A percentile compares a stretch with the other conserved stretches of the same genome.
Evolutionary conservation across 2,797 vertebrate genomes (phyloP).

Genomic region (Gymnoscopelus braueri): DNA sequence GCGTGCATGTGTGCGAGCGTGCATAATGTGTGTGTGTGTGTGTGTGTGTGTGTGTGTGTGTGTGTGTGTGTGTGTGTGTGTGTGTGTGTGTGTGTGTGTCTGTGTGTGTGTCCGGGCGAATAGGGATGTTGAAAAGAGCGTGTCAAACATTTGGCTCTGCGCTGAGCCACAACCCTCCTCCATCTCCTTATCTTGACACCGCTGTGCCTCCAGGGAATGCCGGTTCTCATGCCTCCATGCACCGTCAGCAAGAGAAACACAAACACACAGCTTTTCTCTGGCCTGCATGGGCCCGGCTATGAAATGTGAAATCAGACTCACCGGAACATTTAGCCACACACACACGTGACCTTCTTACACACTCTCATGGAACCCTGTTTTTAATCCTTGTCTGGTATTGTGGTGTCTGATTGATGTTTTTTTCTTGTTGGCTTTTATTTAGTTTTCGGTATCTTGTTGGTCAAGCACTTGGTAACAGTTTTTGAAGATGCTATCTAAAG

Average conservation of each 20-base stretch:
- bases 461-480: too few species aligned
- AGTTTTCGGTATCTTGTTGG: too few species aligned
- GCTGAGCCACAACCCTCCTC: slow-evolving; percentile 68
- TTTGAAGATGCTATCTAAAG: too few species aligned
- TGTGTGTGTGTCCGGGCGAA: slow-evolving; percentile 19
- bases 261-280: slow-evolving; percentile 47
- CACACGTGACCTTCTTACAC: not conserved
- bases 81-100: slow-evolving; percentile 13
- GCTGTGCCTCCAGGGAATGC: slow-evolving; percentile 71
- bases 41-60: slow-evolving; percentile 16
- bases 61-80: slow-evolving; percentile 7
- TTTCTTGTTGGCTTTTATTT: too few species aligned
- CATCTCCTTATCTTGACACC: slow-evolving; percentile 73
- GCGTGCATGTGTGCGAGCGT: not conserved
- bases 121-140: slow-evolving; percentile 53
- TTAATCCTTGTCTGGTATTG: too few species aligned
- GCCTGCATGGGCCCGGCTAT: slow-evolving; percentile 5
- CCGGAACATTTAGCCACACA: slow-evolving; percentile 5
- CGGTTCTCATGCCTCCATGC: slow-evolving; percentile 66
- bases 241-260: slow-evolving; percentile 65
- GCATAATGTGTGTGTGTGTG: slow-evolving; percentile 1
- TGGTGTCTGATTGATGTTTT: too few species aligned
- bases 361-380: not conserved
- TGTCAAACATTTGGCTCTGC: slow-evolving; percentile 70
- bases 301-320: slow-evolving; percentile 27